phyloP scores from a whole-genome alignment of 2,797 vertebrate species.

The Hylomyscus alleni region DNA sequence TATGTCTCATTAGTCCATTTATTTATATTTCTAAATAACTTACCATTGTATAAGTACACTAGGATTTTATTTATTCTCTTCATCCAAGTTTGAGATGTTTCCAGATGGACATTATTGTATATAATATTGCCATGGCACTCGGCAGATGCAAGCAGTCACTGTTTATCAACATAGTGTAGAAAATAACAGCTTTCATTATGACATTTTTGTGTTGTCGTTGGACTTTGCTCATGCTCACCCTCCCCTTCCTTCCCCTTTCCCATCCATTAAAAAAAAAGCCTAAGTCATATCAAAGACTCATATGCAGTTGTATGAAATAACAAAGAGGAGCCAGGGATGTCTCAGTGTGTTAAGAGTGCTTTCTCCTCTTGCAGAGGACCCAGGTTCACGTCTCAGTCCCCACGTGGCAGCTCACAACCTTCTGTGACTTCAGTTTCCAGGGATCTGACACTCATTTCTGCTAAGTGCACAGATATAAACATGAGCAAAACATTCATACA shows the following conservation, averaged over 20 bases:
- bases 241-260: not conserved
- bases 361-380: not conserved
- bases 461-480: not conserved
- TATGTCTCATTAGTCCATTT: not conserved
- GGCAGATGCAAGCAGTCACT: not conserved
- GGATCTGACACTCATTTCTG: not conserved
- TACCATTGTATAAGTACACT: not conserved
- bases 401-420: not conserved
- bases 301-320: not conserved
- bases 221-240: not conserved
- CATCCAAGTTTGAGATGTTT: not conserved
- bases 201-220: not conserved
- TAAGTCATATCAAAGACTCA: constrained; percentile 1
- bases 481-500: not conserved
- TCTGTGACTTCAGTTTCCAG: not conserved
- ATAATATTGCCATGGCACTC: not conserved
- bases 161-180: not conserved
- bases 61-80: not conserved
- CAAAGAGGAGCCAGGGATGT: not conserved
- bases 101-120: not conserved
- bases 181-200: not conserved
- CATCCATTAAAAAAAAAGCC: not conserved
- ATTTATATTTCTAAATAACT: constrained; percentile 3
- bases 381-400: not conserved
- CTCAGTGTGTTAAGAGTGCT: not conserved